Percentiles rank a stretch among this genome's conserved stretches.
Evolutionary conservation across 2,797 vertebrate genomes (phyloP).

Genomic region (Synanceia verrucosa): DNA sequence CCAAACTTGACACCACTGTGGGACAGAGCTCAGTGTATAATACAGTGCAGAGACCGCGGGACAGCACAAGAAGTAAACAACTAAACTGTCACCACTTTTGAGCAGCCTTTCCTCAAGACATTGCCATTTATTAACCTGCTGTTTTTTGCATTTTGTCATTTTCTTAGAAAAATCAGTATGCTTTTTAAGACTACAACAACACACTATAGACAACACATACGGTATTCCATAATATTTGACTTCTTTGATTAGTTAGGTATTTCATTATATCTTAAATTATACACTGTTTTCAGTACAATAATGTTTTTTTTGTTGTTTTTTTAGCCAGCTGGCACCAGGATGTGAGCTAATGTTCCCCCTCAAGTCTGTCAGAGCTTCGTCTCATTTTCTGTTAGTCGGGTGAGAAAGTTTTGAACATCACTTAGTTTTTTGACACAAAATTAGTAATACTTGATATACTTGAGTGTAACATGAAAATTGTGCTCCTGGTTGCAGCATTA

Average conservation of each 20-base stretch:
- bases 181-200: conserved; percentile 76
- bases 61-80: conserved; percentile 40
- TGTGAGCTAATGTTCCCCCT: conserved; percentile 44
- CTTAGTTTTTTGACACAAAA: conserved; percentile 67
- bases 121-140: conserved; percentile 63
- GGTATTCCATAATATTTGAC: conserved; percentile 78
- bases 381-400: conserved; percentile 48
- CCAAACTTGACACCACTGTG: conserved; percentile 2
- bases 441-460: conserved; percentile 74
- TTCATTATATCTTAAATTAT: conserved; percentile 90
- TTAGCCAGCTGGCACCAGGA: conserved; percentile 77
- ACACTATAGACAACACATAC: conserved; percentile 84
- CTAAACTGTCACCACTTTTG: conserved; percentile 66
- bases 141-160: conserved; percentile 70
- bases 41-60: conserved; percentile 1
- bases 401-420: conserved; percentile 60
- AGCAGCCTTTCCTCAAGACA: conserved; percentile 51
- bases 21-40: conserved; percentile 4
- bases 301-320: conserved; percentile 73
- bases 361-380: conserved; percentile 28
- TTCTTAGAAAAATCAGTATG: conserved; percentile 79
- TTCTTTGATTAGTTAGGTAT: conserved; percentile 82
- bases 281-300: conserved; percentile 85
- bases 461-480: conserved; percentile 76
- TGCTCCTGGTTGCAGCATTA: conserved; percentile 82